Conservation (phyloP, 2,113 vertebrate genomes). For the Toxotes chatareus region DNA sequence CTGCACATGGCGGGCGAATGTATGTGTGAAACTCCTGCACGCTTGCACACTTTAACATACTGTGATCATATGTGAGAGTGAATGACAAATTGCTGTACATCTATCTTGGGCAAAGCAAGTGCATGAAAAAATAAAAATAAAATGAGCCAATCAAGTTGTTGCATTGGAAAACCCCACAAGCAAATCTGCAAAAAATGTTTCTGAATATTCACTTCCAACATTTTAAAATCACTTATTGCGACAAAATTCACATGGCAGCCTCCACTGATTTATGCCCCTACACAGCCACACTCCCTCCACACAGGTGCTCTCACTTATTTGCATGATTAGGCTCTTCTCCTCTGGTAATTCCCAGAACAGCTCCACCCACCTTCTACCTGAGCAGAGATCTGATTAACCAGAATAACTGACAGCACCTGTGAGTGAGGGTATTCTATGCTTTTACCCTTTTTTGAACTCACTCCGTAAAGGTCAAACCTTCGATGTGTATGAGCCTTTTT, state of each 20-base stretch:
- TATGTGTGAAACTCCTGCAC: no score
- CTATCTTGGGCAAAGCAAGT: neutral
- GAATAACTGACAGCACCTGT: neutral
- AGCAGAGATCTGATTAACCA: slow-evolving; percentile 7
- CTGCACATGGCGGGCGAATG: neutral
- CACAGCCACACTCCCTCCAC: no score
- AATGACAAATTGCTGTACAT: no score
- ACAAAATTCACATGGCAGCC: no score
- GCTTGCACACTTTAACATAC: no score
- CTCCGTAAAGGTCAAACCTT: neutral
- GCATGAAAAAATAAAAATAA: neutral
- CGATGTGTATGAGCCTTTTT: neutral
- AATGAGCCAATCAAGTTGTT: neutral
- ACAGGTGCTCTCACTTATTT: neutral
- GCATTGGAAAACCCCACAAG: no score
- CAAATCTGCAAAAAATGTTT: no score
- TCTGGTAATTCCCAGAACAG: neutral
- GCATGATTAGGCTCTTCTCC: neutral
- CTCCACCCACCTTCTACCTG: neutral
- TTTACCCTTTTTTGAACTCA: neutral
- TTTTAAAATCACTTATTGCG: no score
- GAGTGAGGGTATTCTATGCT: neutral
- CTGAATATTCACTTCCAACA: no score
- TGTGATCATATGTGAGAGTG: no score
- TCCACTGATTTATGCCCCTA: no score